A percentile compares a stretch with the other conserved stretches of the same genome.
Conservation (phyloP, 2,888 invertebrate genomes). For the Apamea anceps region DNA sequence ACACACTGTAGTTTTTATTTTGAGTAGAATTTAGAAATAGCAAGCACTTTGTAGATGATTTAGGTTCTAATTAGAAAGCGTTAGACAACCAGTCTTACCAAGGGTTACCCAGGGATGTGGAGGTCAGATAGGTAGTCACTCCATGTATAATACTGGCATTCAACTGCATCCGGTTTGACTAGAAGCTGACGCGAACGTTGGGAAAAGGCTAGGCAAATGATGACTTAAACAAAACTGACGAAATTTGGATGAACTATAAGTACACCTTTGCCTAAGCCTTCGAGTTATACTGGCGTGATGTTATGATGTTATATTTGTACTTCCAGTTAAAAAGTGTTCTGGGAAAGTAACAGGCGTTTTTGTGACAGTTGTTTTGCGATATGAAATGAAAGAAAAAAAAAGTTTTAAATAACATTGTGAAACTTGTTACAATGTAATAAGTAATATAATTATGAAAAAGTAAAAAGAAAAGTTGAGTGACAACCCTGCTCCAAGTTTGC, state of each 20-base stretch:
- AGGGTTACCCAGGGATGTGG: background rate
- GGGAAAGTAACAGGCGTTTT: background rate
- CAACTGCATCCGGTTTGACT: too few species aligned
- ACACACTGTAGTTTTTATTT: conserved; percentile 36
- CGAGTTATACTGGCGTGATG: background rate
- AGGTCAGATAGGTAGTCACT: background rate
- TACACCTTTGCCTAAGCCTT: background rate
- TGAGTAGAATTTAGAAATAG: conserved; percentile 12
- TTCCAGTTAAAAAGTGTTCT: background rate
- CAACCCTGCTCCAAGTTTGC: conserved; percentile 39
- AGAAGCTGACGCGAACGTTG: background rate
- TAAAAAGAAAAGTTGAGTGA: background rate
- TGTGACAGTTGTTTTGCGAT: background rate
- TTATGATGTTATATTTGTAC: background rate
- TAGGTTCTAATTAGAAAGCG: background rate
- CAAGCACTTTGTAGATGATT: conserved; percentile 5
- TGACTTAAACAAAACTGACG: background rate
- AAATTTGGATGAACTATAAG: too few species aligned
- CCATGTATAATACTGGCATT: too few species aligned
- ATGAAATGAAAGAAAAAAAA: background rate
- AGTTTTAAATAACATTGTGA: background rate
- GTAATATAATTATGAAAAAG: background rate
- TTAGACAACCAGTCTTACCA: background rate
- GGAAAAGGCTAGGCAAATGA: background rate
- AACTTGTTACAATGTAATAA: background rate